Percentiles rank a stretch among this genome's conserved stretches.
Conservation (phyloP, 2,113 vertebrate species). For the Carassius gibelio region DNA sequence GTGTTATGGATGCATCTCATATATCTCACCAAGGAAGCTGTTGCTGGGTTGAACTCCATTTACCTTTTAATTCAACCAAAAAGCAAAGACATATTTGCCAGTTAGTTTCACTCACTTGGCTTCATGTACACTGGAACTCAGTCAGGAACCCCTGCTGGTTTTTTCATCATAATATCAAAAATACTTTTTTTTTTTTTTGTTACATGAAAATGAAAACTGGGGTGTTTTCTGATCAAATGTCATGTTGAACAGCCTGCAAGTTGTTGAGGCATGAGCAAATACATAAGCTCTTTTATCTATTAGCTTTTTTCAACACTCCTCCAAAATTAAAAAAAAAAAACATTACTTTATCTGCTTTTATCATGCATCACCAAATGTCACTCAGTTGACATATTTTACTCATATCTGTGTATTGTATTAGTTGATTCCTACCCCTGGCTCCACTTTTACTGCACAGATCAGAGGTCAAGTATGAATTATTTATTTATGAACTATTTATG, state of each 20-base stretch:
- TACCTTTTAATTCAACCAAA: conserved; percentile 9
- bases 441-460: too few species aligned
- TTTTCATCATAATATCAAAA: conserved; percentile 13
- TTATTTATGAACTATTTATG: too few species aligned
- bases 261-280: not conserved
- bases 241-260: not conserved
- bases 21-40: conserved; percentile 26
- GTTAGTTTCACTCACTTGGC: conserved; percentile 28
- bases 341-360: not conserved
- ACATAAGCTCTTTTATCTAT: not conserved
- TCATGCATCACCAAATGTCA: conserved; percentile 8
- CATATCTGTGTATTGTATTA: not conserved
- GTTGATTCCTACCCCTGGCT: too few species aligned
- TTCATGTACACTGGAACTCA: conserved; percentile 15
- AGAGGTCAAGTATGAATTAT: too few species aligned
- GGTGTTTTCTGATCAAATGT: conserved; percentile 10
- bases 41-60: conserved; percentile 10
- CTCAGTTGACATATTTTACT: not conserved
- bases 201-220: not conserved
- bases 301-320: not conserved
- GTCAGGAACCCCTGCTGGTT: conserved; percentile 16
- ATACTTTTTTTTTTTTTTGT: too few species aligned
- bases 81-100: conserved; percentile 7
- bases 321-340: not conserved
- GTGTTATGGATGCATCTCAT: not conserved